Conservation (phyloP, 2,797 vertebrate genomes). For the Yasuhikotakia modesta region DNA sequence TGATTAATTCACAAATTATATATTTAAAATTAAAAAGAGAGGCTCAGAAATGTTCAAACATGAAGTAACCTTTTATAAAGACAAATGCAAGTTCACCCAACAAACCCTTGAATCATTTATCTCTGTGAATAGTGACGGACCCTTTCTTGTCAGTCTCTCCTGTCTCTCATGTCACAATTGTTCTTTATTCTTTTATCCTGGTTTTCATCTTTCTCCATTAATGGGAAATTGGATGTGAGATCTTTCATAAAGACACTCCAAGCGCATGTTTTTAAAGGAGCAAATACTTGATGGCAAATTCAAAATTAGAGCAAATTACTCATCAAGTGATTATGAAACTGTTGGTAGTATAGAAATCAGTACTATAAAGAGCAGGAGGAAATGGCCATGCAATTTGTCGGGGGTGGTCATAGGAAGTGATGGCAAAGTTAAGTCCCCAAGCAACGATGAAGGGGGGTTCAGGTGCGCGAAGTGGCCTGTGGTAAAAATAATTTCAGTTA, state of each 20-base stretch:
- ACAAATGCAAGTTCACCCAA: not conserved
- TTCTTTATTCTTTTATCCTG: slow-evolving; percentile 42
- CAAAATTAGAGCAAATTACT: slow-evolving; percentile 82
- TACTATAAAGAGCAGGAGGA: slow-evolving; percentile 69
- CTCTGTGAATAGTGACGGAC: slow-evolving; percentile 41
- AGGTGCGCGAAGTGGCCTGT: slow-evolving; percentile 68
- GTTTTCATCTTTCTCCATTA: slow-evolving; percentile 51
- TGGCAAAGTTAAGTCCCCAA: slow-evolving; percentile 75
- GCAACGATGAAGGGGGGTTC: slow-evolving; percentile 7
- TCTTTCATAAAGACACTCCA: slow-evolving; percentile 60
- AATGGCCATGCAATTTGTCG: slow-evolving; percentile 77
- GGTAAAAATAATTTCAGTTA: slow-evolving; percentile 89
- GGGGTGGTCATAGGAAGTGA: slow-evolving; percentile 72
- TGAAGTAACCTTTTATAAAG: not conserved
- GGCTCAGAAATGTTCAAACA: not conserved
- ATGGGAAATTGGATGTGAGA: slow-evolving; percentile 64
- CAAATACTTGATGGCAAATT: slow-evolving; percentile 69
- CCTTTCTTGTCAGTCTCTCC: slow-evolving; percentile 3
- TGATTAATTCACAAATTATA: not conserved
- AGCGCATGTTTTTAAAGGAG: slow-evolving; percentile 62
- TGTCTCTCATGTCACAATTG: slow-evolving; percentile 8
- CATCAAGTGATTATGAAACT: slow-evolving; percentile 81
- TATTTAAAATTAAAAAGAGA: not conserved
- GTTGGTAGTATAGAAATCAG: slow-evolving; percentile 83
- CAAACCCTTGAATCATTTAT: slow-evolving; percentile 17